These are phyloP conservation scores for Cataglyphis cursor DNA, from an alignment of 2,888 invertebrate species.

Conservation along the genomic window DNA sequence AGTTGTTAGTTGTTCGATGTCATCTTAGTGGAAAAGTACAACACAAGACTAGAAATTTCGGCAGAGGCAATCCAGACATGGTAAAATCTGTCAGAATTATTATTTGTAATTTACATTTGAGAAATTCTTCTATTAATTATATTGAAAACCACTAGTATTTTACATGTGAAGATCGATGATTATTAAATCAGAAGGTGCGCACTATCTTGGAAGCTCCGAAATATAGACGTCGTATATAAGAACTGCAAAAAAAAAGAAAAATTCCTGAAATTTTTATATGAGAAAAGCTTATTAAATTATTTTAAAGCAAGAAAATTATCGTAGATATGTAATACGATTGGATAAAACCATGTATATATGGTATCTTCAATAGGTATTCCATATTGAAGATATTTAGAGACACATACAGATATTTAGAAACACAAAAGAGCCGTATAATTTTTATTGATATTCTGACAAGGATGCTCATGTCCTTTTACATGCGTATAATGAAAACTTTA, in stretches of 20 bases:
- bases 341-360: neutral
- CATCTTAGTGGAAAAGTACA: constrained; percentile 1
- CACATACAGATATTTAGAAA: neutral
- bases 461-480: neutral
- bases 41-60: neutral
- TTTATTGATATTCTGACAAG: neutral
- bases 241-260: neutral
- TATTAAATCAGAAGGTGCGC: neutral
- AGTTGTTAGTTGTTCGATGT: constrained; percentile 12
- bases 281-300: constrained; percentile 3
- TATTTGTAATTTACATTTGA: neutral
- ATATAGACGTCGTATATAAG: neutral
- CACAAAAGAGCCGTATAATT: neutral
- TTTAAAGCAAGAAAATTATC: neutral
- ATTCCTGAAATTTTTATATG: neutral
- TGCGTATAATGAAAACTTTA: constrained; percentile 8
- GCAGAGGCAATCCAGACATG: constrained; percentile 8
- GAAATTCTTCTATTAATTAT: neutral
- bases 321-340: neutral
- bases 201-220: neutral
- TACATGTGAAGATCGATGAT: neutral
- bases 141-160: neutral
- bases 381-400: neutral
- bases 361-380: neutral
- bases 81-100: constrained; percentile 29